Base-by-base conservation (phyloP, 2,797 vertebrate genomes). In the Scleropages formosus region DNA sequence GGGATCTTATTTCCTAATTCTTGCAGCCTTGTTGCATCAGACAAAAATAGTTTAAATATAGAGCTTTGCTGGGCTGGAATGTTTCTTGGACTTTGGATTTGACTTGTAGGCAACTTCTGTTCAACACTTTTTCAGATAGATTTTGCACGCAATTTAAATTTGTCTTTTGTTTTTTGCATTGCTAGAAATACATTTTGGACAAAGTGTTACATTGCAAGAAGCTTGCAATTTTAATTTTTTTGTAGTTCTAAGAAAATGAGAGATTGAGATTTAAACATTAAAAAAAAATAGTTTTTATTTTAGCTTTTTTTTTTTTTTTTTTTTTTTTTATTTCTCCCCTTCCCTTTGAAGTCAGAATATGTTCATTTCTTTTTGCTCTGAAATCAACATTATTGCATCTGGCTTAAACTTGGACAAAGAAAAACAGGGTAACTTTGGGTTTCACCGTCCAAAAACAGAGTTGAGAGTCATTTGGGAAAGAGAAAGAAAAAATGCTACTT, bases 21-120 rank as follows among this genome's bases (percentile, higher is more conserved):
- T 92, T 91, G 89, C 90, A 85, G 87, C 82, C 74, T 20, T 82
- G 80, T 93, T 93, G 90, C 90, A 91, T 93, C 90, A 92, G 90
- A 86, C 85, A 82, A 82, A 85, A 89, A 85, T 83, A 81, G 59
- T 72, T 89, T 90, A 91, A 91, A 91, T 89, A 87, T 83, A 70
- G 44, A 72, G 82, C 87, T 89, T 85, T 74, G 77, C 85, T 81
- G 67, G 39, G 71, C 79, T 80, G 79, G 82, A 81, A 56, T 80
- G 78, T 86, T 88, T 69, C 78, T 80, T 76, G 74, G 79, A 39
- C 78, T 78, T 13, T 60, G 80, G 81, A 86, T 83, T 76, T 65
- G 20, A 47, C 75, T 60, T 79, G 80, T 77, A 85, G 78, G 82
- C 68, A 26, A 24, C 24, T 66, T 12, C 22, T 18, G 24, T 56